These are phyloP conservation scores for Sphaerophoria taeniata DNA, from an alignment of 2,888 invertebrate genomes.

Conservation along the genomic window DNA sequence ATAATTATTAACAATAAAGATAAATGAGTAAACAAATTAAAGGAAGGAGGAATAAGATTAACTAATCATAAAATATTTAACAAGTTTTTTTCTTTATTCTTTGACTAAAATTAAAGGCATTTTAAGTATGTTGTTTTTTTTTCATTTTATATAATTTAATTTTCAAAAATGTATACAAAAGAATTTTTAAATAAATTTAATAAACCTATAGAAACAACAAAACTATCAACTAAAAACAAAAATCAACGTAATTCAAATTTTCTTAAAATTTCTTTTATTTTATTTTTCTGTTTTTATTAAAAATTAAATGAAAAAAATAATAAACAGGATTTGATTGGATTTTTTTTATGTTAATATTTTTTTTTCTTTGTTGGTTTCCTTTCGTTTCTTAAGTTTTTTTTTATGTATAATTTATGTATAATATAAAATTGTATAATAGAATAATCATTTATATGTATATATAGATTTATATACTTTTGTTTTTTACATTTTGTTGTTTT, in stretches of 20 bases:
- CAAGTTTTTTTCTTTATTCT: constrained; percentile 37
- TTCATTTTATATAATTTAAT: not conserved
- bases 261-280: constrained; percentile 20
- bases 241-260: constrained; percentile 21
- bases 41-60: constrained; percentile 37
- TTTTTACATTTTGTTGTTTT: constrained; percentile 53
- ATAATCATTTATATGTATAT: constrained; percentile 73
- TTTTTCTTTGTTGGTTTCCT: constrained; percentile 55
- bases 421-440: constrained; percentile 75
- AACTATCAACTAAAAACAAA: constrained; percentile 31
- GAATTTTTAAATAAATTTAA: constrained; percentile 2
- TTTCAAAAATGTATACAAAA: constrained; percentile 7
- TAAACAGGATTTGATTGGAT: constrained; percentile 70
- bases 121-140: constrained; percentile 7
- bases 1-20: constrained; percentile 17
- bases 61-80: constrained; percentile 63
- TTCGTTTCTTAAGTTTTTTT: constrained; percentile 65
- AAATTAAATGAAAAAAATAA: constrained; percentile 51
- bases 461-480: constrained; percentile 62
- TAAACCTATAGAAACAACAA: constrained; percentile 44
- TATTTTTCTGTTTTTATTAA: constrained; percentile 16
- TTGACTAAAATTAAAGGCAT: constrained; percentile 45
- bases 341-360: constrained; percentile 49
- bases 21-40: constrained; percentile 19
- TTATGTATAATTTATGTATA: constrained; percentile 75